Evolutionary conservation across 2,113 vertebrate species (phyloP), one percentile per base, ranked within the genome.

Genomic region (Odocoileus virginianus): DNA sequence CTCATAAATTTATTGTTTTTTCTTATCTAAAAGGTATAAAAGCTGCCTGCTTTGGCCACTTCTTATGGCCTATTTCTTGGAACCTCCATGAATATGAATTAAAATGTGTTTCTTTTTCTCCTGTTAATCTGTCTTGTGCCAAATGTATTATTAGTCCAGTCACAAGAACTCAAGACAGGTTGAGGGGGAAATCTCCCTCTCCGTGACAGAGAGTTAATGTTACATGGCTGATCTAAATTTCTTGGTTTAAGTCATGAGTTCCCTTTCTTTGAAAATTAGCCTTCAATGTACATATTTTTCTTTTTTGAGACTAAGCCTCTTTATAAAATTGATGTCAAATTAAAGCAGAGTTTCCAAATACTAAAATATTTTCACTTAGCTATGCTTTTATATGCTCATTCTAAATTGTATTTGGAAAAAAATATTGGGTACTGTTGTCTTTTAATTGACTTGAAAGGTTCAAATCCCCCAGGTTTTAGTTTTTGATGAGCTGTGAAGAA

Each of bases 401-500:
- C 88, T 52, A 95, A 60, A 55, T 21, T 91, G 2, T 30, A 78
- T 91, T 97, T 96, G 86, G 12, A 36, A 64, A 64, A 94, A 96
- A 97, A 95, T 33, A 28, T 11, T 82, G 50, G 5, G 12, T 94
- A 5, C 14, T 55, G 93, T 60, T 93, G 61, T 81, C 79, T 97
- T 97, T 79, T 92, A 90, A 91, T 55, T 95, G 76, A 98, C 74
- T 90, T 60, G 58, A 87, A 97, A 96, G 52, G n/a, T 86, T 55
- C 76, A 97, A 15, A 10, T 94, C 60, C 78, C 84, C 82, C n/a
- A 55, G 85, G 93, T 91, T 52, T 88, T 45, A 2, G 7, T 95
- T 98, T 97, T 89, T 95, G 89, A 94, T 96, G 96, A 98, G 50
- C 91, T 96, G 54, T 97, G 84, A 98, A 98, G 52, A 83, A n/a